Evolutionary conservation across 2,797 vertebrate species (phyloP), one percentile per base, ranked within the genome.

Genomic region (Acipenser oxyrinchus): DNA sequence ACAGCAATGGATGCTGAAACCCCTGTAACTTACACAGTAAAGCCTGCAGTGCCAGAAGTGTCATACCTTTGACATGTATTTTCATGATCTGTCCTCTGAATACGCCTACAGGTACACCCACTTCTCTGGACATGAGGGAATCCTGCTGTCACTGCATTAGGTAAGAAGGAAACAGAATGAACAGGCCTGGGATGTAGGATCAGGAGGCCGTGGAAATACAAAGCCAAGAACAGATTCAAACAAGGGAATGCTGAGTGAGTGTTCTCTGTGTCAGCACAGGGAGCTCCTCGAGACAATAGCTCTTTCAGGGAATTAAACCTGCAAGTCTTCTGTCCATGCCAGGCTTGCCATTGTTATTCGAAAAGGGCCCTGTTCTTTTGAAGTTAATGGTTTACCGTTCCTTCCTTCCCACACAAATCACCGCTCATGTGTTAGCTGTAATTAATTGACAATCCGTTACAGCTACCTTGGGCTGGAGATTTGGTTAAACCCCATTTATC

Each of bases 401-500:
- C 72, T 77, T 74, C 62, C 79, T 81, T 79, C 73, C 81, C 72
- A 72, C 77, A 65, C 71, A 68, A 70, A 69, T 62, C 67, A 10
- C 23, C 8, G 48, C 60, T 37, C 8, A 13, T 13, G 18, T 9
- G 60, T 37, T 23, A 37, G 18, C 15, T 75, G 75, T 81, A 81
- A 83, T 85, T 86, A 82, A 80, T 83, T 84, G 83, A 81, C 74
- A 81, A 79, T 7, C 0, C 70, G 72, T 79, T 76, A 78, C 77
- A 75, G 75, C 76, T 66, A 64, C 80, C 81, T 84, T 84, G 79
- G 84, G 83, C 78, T 69, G 67, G 74, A 76, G 79, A 77, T 79
- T 64, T 82, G 79, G 65, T 78, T 82, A 80, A 85, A 84, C 79
- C 82, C 61, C 79, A 81, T 85, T 78, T 77, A 83, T 86, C 84